Conservation (phyloP, 2,113 vertebrate species). For the Blennius ocellaris region DNA sequence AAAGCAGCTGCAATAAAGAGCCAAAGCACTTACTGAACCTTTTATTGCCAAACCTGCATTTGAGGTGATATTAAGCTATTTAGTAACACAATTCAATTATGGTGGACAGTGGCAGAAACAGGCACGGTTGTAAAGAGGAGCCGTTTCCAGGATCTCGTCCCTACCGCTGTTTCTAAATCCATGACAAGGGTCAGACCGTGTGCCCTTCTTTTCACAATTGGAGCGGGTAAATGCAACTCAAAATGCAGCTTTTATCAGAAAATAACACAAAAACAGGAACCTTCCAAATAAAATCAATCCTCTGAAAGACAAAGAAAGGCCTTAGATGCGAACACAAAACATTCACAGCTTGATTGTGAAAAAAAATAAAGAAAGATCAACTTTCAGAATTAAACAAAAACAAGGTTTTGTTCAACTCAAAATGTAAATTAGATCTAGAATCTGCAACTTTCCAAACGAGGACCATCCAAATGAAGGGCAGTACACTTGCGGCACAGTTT, state of each 20-base stretch:
- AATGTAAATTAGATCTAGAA: background rate
- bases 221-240: background rate
- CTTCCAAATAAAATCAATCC: constrained; percentile 42
- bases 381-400: too few relatives aligned
- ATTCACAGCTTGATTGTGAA: constrained; percentile 23
- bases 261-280: constrained; percentile 37
- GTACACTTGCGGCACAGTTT: constrained; percentile 23
- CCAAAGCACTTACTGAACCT: constrained; percentile 18
- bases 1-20: constrained; percentile 14
- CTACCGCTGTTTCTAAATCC: constrained; percentile 43
- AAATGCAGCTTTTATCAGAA: constrained; percentile 41
- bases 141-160: constrained; percentile 33
- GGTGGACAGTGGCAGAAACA: constrained; percentile 1
- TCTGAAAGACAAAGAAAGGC: constrained; percentile 24
- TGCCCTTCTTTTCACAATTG: constrained; percentile 15
- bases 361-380: background rate
- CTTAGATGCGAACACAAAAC: constrained; percentile 18
- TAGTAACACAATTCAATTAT: constrained; percentile 46
- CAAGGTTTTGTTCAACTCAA: too few relatives aligned
- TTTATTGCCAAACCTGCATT: constrained; percentile 20
- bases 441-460: background rate
- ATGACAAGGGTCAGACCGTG: constrained; percentile 48
- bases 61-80: constrained; percentile 19
- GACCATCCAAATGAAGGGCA: constrained; percentile 5
- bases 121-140: constrained; percentile 32